Base-by-base conservation (phyloP, 1,140 invertebrate genomes). In the Drosophila parabipectinata region DNA sequence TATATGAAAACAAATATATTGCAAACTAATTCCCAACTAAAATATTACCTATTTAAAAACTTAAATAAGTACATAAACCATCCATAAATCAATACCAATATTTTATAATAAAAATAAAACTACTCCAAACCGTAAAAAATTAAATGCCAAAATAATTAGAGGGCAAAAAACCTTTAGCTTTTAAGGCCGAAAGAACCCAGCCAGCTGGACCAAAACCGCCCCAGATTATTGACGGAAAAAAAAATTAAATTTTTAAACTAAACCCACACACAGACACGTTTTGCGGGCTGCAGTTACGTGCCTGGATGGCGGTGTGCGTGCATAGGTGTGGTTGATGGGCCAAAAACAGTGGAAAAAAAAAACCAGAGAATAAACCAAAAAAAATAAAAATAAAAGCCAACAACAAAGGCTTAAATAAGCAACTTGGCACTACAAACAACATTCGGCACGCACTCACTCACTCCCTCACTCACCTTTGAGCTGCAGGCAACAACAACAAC, bases 401-500 rank as follows among this genome's bases (percentile, higher is more conserved):
- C 41, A 44, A 44, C 21, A 14, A 51, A 52, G 57, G 51, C 59
- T 64, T 63, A 75, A 69, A 60, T 60, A 64, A 72, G 44, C 60
- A 52, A 53, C 6, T 64, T 15, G 39, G 59, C 50, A 63, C 41
- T 57, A 77, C 73, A 77, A 81, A 85, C 81, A 85, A 87, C 87
- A 63, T 81, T 84, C 80, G 77, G 77, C 77, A 84, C 78, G 73
- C 67, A 85, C 82, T 87, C 51, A 84, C 81, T 72, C 67, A 85
- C 82, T 87, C 51, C 87, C 81, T 72, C 67, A 85, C 82, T 87
- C 34, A 37, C 34, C 44, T 15, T 47, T 21, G 44, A 47, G 18
- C 15, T 75, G 37, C 39, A 57, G 64, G 41, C 41, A 44, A n/a
- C 45, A 72, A 58, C 64, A 72, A 72, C 56, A 58, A 64, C 9